Base-by-base conservation (phyloP, 1,140 invertebrate species). In the Lethrus apterus region DNA sequence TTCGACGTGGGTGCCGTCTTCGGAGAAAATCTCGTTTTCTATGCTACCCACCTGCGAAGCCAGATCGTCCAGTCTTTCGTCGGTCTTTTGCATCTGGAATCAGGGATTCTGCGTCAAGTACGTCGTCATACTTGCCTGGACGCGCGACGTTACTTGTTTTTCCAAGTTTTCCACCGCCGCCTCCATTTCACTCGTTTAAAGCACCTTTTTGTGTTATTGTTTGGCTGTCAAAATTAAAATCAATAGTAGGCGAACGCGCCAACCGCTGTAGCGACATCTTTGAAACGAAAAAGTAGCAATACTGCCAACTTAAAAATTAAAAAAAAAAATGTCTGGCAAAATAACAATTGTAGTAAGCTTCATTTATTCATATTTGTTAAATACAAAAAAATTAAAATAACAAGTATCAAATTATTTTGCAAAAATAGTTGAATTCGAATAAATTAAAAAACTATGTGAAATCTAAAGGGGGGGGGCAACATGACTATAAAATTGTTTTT, bases 31-130 rank as follows among this genome's bases (percentile, higher is more conserved):
- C 10, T 59, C 62, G n/a, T 46, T 58, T 43, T 63, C 58, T 21
- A 66, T 64, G 45, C 62, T 59, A n/a, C 55, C 57, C n/a, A 67
- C 64, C 49, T 64, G 61, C 7, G 57, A 10, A 5, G 60, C 63
- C 8, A 67, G 47, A 41, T 45, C 55, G 35, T 63, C 64, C 32
- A 67, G 46, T 20, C 50, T 54, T 23, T 58, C 57, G 36, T 65
- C 64, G 20, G 64, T 63, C 30, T 59, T 53, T 50, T 64, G 58
- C 61, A 67, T 61, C 64, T 67, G 24, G 46, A 60, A 57, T 11
- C 15, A 9, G 29, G 19, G 38, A 33, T 4, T 17, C 34, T 36
- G 20, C 19, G 11, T 4, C 24, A 30, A 15, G 26, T 20, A 9
- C 10, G 13, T 30, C 1, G 19, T n/a, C 14, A 45, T 19, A 38